phyloP scores from a whole-genome alignment of 2,888 invertebrate species.

The Scaptomyza flava region DNA sequence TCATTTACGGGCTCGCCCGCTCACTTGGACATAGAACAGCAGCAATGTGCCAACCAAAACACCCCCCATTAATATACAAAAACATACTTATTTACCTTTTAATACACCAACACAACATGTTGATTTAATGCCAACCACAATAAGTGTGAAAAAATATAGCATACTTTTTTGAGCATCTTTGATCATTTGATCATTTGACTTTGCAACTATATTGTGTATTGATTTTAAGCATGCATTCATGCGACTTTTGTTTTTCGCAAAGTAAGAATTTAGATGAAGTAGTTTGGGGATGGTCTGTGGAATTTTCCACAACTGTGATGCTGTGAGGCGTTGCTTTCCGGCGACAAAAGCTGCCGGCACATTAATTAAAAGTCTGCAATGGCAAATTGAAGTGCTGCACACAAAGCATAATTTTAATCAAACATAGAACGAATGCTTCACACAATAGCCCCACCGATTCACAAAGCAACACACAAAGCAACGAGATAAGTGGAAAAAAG shows the following conservation, averaged over 20 bases:
- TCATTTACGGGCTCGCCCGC: slow-evolving; percentile 61
- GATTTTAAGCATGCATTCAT: slow-evolving; percentile 5
- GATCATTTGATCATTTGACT: background rate
- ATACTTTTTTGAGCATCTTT: slow-evolving; percentile 15
- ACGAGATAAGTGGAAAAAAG: background rate
- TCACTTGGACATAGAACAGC: slow-evolving; percentile 62
- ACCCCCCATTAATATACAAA: slow-evolving; percentile 40
- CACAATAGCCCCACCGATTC: slow-evolving; percentile 34
- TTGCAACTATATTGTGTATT: slow-evolving; percentile 11
- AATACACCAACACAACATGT: slow-evolving; percentile 24
- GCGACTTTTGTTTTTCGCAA: background rate
- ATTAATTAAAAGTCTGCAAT: slow-evolving; percentile 71
- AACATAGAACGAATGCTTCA: slow-evolving; percentile 45
- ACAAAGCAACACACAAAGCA: background rate
- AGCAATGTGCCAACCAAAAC: slow-evolving; percentile 34
- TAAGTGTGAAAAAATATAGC: slow-evolving; percentile 6
- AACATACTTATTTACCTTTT: slow-evolving; percentile 9
- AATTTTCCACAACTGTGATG: background rate
- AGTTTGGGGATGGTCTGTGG: background rate
- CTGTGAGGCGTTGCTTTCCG: background rate
- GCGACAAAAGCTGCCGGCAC: slow-evolving; percentile 32
- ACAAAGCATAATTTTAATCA: slow-evolving; percentile 74
- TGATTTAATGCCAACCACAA: slow-evolving; percentile 11
- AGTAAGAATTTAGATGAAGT: background rate
- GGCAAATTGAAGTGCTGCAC: slow-evolving; percentile 62